These are phyloP conservation scores for Ascaphus truei DNA, from an alignment of 2,113 vertebrate species.

Conservation along the genomic window DNA sequence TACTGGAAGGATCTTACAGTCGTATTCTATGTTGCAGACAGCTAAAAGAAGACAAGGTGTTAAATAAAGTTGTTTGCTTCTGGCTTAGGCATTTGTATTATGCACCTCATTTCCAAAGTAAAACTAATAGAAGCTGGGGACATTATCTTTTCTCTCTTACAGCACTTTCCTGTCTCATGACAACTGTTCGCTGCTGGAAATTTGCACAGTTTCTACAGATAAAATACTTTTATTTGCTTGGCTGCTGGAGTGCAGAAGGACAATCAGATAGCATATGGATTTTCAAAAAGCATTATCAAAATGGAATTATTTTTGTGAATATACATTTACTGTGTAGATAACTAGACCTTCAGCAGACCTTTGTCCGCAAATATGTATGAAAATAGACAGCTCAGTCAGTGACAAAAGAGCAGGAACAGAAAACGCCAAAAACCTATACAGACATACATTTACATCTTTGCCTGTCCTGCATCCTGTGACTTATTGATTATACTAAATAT, in stretches of 20 bases:
- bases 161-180: conserved; percentile 13
- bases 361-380: not conserved
- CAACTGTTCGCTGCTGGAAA: conserved; percentile 8
- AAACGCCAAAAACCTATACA: no score
- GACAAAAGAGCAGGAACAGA: not conserved
- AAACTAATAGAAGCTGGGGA: not conserved
- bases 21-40: no score
- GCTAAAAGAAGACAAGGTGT: no score
- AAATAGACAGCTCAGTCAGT: not conserved
- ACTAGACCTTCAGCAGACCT: conserved; percentile 14
- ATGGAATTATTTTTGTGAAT: conserved; percentile 8
- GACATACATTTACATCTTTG: no score
- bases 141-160: conserved; percentile 3
- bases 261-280: conserved; percentile 24
- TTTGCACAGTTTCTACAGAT: conserved; percentile 21
- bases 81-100: no score
- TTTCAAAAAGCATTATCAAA: conserved; percentile 22
- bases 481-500: no score
- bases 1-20: no score
- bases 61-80: not conserved
- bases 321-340: conserved; percentile 11
- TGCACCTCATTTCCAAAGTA: not conserved
- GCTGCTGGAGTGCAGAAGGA: conserved; percentile 21
- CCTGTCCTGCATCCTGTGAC: no score
- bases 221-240: conserved; percentile 23